phyloP scores from a whole-genome alignment of 2,888 invertebrate species.

The Dastarcus helophoroides region DNA sequence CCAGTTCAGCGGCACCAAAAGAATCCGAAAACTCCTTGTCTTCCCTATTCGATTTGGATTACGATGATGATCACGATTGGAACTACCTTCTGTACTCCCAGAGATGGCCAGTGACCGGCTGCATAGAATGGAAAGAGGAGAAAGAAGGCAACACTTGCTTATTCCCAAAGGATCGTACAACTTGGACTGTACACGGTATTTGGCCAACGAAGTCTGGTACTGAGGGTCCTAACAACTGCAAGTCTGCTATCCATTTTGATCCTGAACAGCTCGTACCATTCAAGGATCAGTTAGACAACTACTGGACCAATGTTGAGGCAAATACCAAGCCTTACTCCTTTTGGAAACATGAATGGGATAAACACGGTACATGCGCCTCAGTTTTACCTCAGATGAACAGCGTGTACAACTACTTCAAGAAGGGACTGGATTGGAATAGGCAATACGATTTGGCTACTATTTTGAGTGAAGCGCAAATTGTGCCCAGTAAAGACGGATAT shows the following conservation, averaged over 20 bases:
- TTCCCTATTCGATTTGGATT: too few relatives aligned
- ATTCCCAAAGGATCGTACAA: conserved; percentile 46
- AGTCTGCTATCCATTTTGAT: conserved; percentile 56
- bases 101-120: conserved; percentile 65
- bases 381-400: conserved; percentile 43
- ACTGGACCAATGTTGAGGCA: conserved; percentile 65
- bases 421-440: conserved; percentile 50
- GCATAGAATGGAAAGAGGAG: conserved; percentile 56
- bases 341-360: conserved; percentile 74
- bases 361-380: conserved; percentile 72
- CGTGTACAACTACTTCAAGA: conserved; percentile 57
- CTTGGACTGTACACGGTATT: conserved; percentile 73
- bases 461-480: conserved; percentile 44
- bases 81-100: conserved; percentile 72
- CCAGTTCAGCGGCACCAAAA: too few relatives aligned
- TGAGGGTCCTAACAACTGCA: conserved; percentile 60
- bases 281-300: conserved; percentile 27
- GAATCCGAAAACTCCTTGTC: too few relatives aligned
- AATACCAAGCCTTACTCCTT: conserved; percentile 42
- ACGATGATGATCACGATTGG: too few relatives aligned
- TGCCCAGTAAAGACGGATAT: conserved; percentile 42
- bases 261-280: conserved; percentile 47
- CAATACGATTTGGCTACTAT: conserved; percentile 50
- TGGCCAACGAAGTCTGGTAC: conserved; percentile 67
- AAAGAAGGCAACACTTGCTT: conserved; percentile 48